phyloP scores from a whole-genome alignment of 1,140 invertebrate species.

The Bombus terrestris region DNA sequence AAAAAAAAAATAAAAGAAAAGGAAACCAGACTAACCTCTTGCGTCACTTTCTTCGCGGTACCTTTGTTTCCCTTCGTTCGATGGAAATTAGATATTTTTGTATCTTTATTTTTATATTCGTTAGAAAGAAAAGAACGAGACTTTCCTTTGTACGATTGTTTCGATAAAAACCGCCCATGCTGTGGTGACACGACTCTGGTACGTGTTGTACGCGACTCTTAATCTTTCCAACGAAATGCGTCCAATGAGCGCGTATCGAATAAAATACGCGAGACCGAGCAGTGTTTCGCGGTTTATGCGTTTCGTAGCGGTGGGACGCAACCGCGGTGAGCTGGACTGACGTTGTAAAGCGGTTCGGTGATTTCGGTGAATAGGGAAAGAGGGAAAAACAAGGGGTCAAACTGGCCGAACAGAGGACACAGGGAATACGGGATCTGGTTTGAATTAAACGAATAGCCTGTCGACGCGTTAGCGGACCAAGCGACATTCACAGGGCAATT shows the following conservation, averaged over 20 bases:
- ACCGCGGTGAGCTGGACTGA: not conserved
- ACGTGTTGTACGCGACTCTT: not conserved
- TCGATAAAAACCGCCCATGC: not conserved
- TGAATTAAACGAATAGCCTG: slow-evolving; percentile 53
- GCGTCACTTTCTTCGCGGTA: no score
- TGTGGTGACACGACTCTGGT: not conserved
- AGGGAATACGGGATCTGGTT: slow-evolving; percentile 26
- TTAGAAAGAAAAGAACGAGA: no score
- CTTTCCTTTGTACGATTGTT: no score
- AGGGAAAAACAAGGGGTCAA: not conserved
- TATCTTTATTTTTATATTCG: no score
- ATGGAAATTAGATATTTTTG: no score
- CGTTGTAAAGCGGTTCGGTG: not conserved
- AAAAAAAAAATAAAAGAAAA: no score
- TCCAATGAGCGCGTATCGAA: not conserved
- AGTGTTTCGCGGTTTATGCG: slow-evolving; percentile 16
- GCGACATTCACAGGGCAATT: slow-evolving; percentile 66
- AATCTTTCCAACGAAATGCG: not conserved
- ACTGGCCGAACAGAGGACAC: not conserved
- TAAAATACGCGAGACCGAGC: slow-evolving; percentile 12
- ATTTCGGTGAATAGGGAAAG: not conserved
- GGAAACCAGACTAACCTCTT: no score
- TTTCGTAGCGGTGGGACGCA: not conserved
- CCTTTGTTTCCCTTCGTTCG: no score
- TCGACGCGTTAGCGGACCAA: slow-evolving; percentile 55